Base-by-base conservation (phyloP, 2,797 vertebrate genomes). In the Coregonus sp. region DNA sequence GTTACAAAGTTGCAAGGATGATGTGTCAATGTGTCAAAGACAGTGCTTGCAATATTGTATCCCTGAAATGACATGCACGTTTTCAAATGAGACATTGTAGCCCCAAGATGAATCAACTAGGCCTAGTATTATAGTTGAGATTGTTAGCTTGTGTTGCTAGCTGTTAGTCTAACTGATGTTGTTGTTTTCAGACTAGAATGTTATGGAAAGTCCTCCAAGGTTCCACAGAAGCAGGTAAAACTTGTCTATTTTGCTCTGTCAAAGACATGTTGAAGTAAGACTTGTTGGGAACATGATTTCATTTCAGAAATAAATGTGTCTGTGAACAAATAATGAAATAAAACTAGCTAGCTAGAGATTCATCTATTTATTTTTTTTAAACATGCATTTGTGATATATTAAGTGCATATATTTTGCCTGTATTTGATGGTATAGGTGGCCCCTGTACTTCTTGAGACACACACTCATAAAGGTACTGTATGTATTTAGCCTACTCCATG, bases 191-290 rank as follows among this genome's bases (percentile, higher is more conserved):
- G 85, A 77, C 81, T 80, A 40, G 4, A 77, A 73, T 76, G 82
- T 81, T 56, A 75, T 33, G 72, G 63, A 40, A 80, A 66, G 61
- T 74, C 82, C 12, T 77, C 11, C 1, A 4, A 29, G 12, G 16
- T 11, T 56, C 71, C 69, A 71, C 73, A 80, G 47, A 79, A 76
- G 74, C 82, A 82, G 83, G 86, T 89, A 75, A 70, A 9, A 40
- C 37, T 6, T 40, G 37, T 40, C 7, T 40, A 7, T 40, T 37
- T 40, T 40, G 37, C 37, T 40, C 6, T 40, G 37, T 40, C 37
- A 40, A 40, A 40, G 37, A 40, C 6, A 7, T 40, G 6, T 40
- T 40, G 37, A 40, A 40, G 37, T 1, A 40, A 40, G n/a, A 25
- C 56, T 61, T 61, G n/a, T 61, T 61, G 37, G 37, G 5, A 37